phyloP scores from a whole-genome alignment of 1,140 invertebrate species.

The Aphaenogaster rudis region DNA sequence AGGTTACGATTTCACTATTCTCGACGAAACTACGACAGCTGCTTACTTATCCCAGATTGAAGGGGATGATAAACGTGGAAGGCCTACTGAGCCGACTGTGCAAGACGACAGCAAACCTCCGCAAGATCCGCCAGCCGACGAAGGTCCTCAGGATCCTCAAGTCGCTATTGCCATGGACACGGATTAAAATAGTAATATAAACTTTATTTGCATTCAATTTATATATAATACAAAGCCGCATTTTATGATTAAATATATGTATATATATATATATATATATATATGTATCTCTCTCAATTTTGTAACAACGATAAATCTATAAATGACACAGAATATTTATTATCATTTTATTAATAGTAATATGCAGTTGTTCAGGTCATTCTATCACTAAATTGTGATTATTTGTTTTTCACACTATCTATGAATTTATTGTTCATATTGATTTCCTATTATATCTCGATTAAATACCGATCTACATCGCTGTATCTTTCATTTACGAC shows the following conservation, averaged over 20 bases:
- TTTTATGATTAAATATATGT: conserved; percentile 59
- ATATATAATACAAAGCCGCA: conserved; percentile 52
- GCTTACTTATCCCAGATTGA: conserved; percentile 91
- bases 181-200: conserved; percentile 83
- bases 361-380: not conserved
- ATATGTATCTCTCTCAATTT: conserved; percentile 49
- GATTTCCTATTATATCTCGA: conserved; percentile 44
- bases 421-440: conserved; percentile 18
- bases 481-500: not conserved
- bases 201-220: conserved; percentile 55
- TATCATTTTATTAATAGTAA: conserved; percentile 10
- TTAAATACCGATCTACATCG: conserved; percentile 2
- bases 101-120: conserved; percentile 82
- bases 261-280: no score
- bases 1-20: conserved; percentile 92
- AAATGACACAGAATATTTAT: not conserved
- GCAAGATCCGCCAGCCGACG: conserved; percentile 84
- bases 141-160: conserved; percentile 85
- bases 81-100: conserved; percentile 83
- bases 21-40: conserved; percentile 92
- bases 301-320: conserved; percentile 43
- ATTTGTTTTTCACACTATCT: not conserved
- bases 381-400: conserved; percentile 10
- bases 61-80: conserved; percentile 91
- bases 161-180: conserved; percentile 89